Evolutionary conservation across 2,888 invertebrate genomes (phyloP).

Genomic region (Hybos culiciformis): DNA sequence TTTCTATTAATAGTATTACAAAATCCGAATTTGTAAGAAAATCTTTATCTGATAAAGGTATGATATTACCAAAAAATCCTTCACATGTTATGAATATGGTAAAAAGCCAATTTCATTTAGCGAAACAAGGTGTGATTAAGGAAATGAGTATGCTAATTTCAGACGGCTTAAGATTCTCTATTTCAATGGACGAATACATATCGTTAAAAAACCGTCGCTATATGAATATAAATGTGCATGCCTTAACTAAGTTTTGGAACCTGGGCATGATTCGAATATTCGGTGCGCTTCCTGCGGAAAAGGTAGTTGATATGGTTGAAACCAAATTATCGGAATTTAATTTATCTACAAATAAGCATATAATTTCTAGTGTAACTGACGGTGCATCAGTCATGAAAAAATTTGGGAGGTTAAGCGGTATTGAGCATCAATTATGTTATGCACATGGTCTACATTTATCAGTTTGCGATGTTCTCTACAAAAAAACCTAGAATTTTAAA

Average conservation of each 20-base stretch:
- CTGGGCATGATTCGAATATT: constrained; percentile 1
- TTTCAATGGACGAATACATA: neutral
- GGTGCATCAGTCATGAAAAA: constrained; percentile 3
- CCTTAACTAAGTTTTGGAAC: constrained; percentile 2
- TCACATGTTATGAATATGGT: neutral
- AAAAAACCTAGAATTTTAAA: neutral
- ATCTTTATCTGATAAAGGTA: neutral
- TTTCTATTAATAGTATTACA: neutral
- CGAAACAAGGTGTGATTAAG: neutral
- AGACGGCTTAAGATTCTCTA: neutral
- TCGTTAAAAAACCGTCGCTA: neutral
- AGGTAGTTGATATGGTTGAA: neutral
- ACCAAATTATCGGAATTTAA: neutral
- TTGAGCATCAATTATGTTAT: constrained; percentile 4
- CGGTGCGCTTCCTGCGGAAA: neutral
- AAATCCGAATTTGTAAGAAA: neutral
- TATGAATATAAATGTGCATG: constrained; percentile 1
- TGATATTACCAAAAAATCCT: neutral
- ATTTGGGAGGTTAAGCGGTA: constrained; percentile 1
- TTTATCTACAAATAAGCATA: constrained; percentile 1
- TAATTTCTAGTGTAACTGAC: neutral
- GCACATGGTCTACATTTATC: neutral
- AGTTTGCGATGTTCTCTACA: neutral
- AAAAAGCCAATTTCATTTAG: neutral
- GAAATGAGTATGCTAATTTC: neutral